Conservation (phyloP, 2,888 invertebrate genomes). For the Troides aeacus region DNA sequence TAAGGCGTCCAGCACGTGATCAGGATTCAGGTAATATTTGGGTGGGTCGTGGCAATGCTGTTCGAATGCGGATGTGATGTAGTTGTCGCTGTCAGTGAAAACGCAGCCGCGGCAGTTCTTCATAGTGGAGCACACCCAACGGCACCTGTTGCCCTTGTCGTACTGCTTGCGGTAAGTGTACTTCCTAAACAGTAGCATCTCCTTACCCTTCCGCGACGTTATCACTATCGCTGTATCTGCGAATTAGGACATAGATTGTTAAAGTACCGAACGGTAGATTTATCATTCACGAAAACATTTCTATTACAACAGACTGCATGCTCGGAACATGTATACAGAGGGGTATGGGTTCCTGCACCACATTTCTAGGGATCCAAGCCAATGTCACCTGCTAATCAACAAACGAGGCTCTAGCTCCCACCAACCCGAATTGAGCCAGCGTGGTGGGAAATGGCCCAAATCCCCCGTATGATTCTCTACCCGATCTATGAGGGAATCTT, state of each 20-base stretch:
- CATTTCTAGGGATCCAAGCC: too few species aligned
- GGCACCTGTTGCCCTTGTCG: slow-evolving; percentile 44
- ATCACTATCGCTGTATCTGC: slow-evolving; percentile 62
- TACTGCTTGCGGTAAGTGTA: slow-evolving; percentile 70
- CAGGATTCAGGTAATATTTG: slow-evolving; percentile 65
- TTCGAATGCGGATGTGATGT: slow-evolving; percentile 54
- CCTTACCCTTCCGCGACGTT: slow-evolving; percentile 69
- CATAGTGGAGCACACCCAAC: slow-evolving; percentile 69
- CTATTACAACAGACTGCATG: too few species aligned
- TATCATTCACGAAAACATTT: too few species aligned
- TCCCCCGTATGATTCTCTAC: too few species aligned
- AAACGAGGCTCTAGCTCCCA: too few species aligned
- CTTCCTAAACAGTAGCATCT: slow-evolving; percentile 63
- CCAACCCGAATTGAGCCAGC: too few species aligned
- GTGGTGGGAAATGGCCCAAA: too few species aligned
- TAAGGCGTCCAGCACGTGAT: slow-evolving; percentile 59
- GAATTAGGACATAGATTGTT: slow-evolving; percentile 28
- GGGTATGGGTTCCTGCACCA: too few species aligned
- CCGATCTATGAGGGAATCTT: too few species aligned
- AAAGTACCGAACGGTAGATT: too few species aligned
- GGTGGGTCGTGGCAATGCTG: slow-evolving; percentile 67
- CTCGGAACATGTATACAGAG: too few species aligned
- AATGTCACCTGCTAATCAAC: too few species aligned
- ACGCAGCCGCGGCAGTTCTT: slow-evolving; percentile 67
- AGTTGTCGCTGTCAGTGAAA: slow-evolving; percentile 51